Base-by-base conservation (phyloP, 1,140 invertebrate genomes). In the Harpegnathos saltator region DNA sequence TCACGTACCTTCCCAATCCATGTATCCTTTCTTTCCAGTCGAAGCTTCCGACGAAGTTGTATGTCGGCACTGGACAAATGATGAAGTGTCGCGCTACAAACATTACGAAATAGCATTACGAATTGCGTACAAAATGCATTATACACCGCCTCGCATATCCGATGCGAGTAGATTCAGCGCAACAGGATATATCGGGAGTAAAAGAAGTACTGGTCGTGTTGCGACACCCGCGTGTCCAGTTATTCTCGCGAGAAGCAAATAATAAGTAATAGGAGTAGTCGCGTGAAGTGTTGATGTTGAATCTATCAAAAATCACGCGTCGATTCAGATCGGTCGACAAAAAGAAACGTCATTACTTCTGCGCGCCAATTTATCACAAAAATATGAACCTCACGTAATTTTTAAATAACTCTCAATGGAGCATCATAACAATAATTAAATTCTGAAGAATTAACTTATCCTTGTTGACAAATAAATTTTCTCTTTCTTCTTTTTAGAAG, bases 51-150 rank as follows among this genome's bases (percentile, higher is more conserved):
- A 38, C 26, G 33, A 85, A 85, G 66, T 78, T 78, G 54, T 14
- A 74, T 38, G 54, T 59, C 5, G 54, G 38, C 62, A 17, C 19
- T 68, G 14, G 85, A 82, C 14, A 84, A 88, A 87, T 75, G 85
- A 87, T 83, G 82, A 74, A 84, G 83, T 65, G 82, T 72, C 62
- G 56, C 80, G 50, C 62, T 77, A 29, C 65, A 63, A 82, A 84
- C 71, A 73, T 56, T 77, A 38, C 65, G 69, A n/a, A n/a, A n/a
- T n/a, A n/a, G n/a, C n/a, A n/a, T n/a, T n/a, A n/a, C 81, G 82
- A 84, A 69, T 87, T 84, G 82, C 58, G 52, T 62, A 65, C 73
- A 84, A 87, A 87, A 86, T 75, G 74, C 68, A 74, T 86, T 87
- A 86, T 84, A 71, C 68, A 56, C 66, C 72, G 75, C 65, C 44